phyloP scores from a whole-genome alignment of 2,888 invertebrate species.

The Tenthredo amoena region DNA sequence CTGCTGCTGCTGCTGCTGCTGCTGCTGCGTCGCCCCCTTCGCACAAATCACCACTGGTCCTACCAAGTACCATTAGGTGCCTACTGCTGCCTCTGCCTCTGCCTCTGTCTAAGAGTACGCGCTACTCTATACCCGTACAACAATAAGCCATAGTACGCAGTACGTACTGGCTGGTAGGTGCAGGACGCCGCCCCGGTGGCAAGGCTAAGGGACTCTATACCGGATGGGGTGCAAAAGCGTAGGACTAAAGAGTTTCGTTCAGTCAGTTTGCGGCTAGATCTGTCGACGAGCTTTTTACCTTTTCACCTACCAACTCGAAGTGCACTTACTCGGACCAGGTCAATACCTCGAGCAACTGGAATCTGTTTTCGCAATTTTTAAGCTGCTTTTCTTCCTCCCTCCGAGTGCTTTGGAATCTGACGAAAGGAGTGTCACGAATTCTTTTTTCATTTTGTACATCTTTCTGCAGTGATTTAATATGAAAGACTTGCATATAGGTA shows the following conservation, averaged over 20 bases:
- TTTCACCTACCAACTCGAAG: background rate
- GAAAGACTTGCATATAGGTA: background rate
- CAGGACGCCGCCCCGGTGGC: constrained; percentile 9
- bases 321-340: constrained; percentile 24
- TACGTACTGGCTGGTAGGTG: background rate
- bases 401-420: background rate
- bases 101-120: constrained; percentile 1
- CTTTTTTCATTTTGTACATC: background rate
- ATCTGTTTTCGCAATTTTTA: background rate
- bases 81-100: constrained; percentile 31
- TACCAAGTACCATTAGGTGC: constrained; percentile 52
- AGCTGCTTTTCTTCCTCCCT: background rate
- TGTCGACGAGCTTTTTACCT: constrained; percentile 39
- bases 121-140: background rate
- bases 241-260: constrained; percentile 24
- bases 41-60: constrained; percentile 63
- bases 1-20: constrained; percentile 59
- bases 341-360: background rate
- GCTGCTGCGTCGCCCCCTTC: constrained; percentile 58
- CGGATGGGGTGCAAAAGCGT: constrained; percentile 50
- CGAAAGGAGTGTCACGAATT: background rate
- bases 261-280: constrained; percentile 41
- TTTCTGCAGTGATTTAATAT: background rate
- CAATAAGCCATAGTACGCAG: constrained; percentile 18
- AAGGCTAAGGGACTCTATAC: constrained; percentile 24